These are phyloP conservation scores for Labeo catla DNA, from an alignment of 2,113 vertebrate species.

Conservation along the genomic window DNA sequence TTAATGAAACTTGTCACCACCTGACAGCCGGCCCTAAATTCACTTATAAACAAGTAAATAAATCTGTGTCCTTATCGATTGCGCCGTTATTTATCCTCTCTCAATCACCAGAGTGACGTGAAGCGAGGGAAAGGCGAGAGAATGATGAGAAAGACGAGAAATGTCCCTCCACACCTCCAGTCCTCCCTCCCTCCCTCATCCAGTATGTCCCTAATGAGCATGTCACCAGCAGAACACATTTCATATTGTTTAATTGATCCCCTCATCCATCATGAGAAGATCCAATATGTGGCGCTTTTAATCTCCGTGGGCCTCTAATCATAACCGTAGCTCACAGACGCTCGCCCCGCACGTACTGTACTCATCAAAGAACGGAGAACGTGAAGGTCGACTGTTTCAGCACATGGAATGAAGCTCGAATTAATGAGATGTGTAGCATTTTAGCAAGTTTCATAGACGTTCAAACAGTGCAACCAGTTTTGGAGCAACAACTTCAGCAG, in stretches of 20 bases:
- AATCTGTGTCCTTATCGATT: conserved; percentile 40
- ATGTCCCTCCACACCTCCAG: conserved; percentile 51
- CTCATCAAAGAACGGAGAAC: conserved; percentile 21
- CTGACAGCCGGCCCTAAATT: not conserved
- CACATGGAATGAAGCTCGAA: not conserved
- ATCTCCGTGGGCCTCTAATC: conserved; percentile 68
- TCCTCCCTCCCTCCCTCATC: conserved; percentile 54
- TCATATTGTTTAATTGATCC: conserved; percentile 78
- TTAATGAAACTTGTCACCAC: not conserved
- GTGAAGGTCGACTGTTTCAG: conserved; percentile 32
- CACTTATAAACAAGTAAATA: conserved; percentile 4
- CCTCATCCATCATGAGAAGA: conserved; percentile 73
- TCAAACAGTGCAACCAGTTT: not conserved
- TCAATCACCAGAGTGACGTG: conserved; percentile 29
- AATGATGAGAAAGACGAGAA: conserved; percentile 27
- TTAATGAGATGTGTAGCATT: not conserved
- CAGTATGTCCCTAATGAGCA: conserved; percentile 74
- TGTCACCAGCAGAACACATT: conserved; percentile 77
- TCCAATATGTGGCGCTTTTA: conserved; percentile 71
- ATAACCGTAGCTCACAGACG: conserved; percentile 37
- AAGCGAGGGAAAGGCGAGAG: conserved; percentile 23
- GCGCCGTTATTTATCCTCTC: conserved; percentile 26
- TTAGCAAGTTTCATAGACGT: not conserved
- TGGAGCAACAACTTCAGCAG: not conserved
- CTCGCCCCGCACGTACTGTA: conserved; percentile 46